Conservation (phyloP, 2,888 invertebrate species). For the Brassicogethes aeneus region DNA sequence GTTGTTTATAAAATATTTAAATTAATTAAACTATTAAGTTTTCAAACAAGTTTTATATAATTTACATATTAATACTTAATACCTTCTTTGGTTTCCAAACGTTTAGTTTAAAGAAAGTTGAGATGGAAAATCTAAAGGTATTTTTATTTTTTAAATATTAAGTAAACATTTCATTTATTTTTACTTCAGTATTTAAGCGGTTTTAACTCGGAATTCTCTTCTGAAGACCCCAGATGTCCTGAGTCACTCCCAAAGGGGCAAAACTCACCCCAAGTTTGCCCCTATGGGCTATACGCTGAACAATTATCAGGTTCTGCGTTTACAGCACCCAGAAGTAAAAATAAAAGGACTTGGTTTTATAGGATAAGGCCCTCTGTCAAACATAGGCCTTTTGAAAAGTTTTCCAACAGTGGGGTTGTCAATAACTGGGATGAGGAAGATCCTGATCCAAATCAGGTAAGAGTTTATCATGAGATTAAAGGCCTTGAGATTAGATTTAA, state of each 20-base stretch:
- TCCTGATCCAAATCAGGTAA: constrained; percentile 90
- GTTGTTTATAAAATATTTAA: too few species aligned
- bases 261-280: constrained; percentile 89
- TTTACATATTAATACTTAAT: too few species aligned
- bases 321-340: constrained; percentile 71
- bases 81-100: too few species aligned
- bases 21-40: too few species aligned
- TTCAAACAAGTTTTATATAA: too few species aligned
- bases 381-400: constrained; percentile 68
- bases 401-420: constrained; percentile 49
- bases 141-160: too few species aligned
- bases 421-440: constrained; percentile 70
- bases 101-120: too few species aligned
- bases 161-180: constrained; percentile 4
- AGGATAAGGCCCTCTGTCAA: constrained; percentile 83
- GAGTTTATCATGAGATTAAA: too few species aligned
- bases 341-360: constrained; percentile 83
- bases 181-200: constrained; percentile 71
- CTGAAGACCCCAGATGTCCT: constrained; percentile 84
- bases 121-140: neutral
- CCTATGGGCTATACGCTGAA: constrained; percentile 93
- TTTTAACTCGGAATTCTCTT: constrained; percentile 87
- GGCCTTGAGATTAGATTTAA: neutral
- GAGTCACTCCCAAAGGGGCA: constrained; percentile 77
- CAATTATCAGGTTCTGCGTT: constrained; percentile 95